Evolutionary conservation across 2,888 invertebrate genomes (phyloP).

Genomic region (Saturnia pavonia): DNA sequence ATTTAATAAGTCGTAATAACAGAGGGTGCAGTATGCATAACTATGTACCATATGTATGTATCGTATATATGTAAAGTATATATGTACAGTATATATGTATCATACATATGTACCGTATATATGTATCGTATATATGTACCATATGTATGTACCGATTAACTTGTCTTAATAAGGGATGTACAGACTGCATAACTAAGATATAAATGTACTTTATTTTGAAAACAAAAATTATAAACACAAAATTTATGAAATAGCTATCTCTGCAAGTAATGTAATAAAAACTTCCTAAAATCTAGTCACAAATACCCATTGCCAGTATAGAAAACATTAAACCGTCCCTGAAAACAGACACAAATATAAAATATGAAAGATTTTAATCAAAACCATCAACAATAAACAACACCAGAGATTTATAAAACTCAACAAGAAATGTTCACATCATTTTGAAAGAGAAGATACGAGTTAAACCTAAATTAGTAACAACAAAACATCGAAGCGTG

Average conservation of each 20-base stretch:
- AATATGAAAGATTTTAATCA: neutral
- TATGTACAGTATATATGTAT: no score
- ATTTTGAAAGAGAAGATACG: neutral
- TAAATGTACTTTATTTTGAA: no score
- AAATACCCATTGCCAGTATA: neutral
- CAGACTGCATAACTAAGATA: no score
- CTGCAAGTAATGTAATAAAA: neutral
- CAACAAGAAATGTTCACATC: neutral
- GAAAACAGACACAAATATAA: neutral
- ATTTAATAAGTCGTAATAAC: no score
- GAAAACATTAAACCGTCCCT: neutral
- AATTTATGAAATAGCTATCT: neutral
- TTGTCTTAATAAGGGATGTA: no score
- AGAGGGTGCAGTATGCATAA: no score
- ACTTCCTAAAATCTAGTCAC: neutral
- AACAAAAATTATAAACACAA: neutral
- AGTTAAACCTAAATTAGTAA: constrained; percentile 41
- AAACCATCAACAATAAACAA: neutral
- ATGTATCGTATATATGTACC: no score
- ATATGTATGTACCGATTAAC: no score
- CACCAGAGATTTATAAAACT: neutral
- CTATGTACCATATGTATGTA: no score
- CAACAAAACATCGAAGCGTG: constrained; percentile 39
- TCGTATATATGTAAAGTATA: no score
- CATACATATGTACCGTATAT: no score